phyloP scores from a whole-genome alignment of 2,888 invertebrate genomes.

The Melanchra persicariae region DNA sequence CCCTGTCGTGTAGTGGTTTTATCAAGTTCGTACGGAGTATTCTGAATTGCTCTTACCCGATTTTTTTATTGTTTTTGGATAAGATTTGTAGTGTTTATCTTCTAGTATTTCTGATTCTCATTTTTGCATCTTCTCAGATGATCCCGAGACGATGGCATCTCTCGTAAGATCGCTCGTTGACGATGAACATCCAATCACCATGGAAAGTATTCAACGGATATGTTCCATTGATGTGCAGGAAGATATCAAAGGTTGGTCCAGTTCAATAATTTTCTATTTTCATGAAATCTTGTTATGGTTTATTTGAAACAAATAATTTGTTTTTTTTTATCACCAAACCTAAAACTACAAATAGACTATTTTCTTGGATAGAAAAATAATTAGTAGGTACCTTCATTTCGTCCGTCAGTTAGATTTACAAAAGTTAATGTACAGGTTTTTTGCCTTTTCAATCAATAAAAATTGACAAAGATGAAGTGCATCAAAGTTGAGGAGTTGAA shows the following conservation, averaged over 20 bases:
- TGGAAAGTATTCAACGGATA: slow-evolving; percentile 76
- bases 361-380: no score
- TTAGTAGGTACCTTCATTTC: no score
- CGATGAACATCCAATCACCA: slow-evolving; percentile 74
- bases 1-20: no score
- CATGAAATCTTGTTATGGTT: no score
- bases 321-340: no score
- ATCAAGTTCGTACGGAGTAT: neutral
- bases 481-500: no score
- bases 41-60: neutral
- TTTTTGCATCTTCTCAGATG: slow-evolving; percentile 71
- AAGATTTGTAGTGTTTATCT: neutral
- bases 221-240: slow-evolving; percentile 72
- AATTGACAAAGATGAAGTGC: no score
- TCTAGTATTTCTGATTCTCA: neutral
- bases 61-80: neutral
- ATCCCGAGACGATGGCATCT: slow-evolving; percentile 83
- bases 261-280: neutral
- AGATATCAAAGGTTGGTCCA: slow-evolving; percentile 80
- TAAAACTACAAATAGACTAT: no score
- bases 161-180: slow-evolving; percentile 81
- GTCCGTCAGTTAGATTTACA: no score
- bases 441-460: no score
- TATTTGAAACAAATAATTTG: no score
- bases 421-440: no score